Evolutionary conservation across 2,113 vertebrate species (phyloP), one percentile per base, ranked within the genome.

Genomic region (Leuciscus idus): DNA sequence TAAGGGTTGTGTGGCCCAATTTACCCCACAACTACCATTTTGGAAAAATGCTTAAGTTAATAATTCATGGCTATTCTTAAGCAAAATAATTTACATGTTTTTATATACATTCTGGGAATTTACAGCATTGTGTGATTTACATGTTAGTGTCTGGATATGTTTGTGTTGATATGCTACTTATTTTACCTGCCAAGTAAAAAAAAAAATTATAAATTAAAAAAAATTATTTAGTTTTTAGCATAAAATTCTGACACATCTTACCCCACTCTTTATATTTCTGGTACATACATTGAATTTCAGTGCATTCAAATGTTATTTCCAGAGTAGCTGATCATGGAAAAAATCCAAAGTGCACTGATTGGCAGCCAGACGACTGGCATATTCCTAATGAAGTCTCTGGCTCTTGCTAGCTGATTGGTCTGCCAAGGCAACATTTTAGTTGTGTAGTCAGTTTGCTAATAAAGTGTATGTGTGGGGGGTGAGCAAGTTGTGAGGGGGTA

Each of bases 361-460:
- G 55, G 77, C 77, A 59, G 11, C 19, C 52, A 80, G n/a, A 46
- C 52, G 28, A n/a, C 36, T 62, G 57, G 59, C 36, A 64, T 26
- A 62, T 66, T 48, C 21, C 39, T 81, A 73, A 86, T 86, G 55
- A 86, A 81, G 77, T 73, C 50, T 80, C 62, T 86, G 84, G 77
- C 77, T 36, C 66, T 73, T 86, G 52, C 77, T 30, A 46, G 52
- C 52, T 48, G 84, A 72, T 68, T 52, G 3, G 33, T 86, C 52
- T 73, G 62, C 36, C 84, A 61, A 81, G 28, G 23, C 64, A 26
- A 84, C 39, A 70, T 70, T 43, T 62, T 55, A 68, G 75, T 73
- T 57, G 66, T 85, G 55, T 61, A 26, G 76, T 57, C 73, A 50
- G 64, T 50, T 84, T 84, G 26, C 52, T 81, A 66, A 57, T 79